Evolutionary conservation across 2,113 vertebrate species (phyloP), one percentile per base, ranked within the genome.

Genomic region (Scartelaos histophorus): DNA sequence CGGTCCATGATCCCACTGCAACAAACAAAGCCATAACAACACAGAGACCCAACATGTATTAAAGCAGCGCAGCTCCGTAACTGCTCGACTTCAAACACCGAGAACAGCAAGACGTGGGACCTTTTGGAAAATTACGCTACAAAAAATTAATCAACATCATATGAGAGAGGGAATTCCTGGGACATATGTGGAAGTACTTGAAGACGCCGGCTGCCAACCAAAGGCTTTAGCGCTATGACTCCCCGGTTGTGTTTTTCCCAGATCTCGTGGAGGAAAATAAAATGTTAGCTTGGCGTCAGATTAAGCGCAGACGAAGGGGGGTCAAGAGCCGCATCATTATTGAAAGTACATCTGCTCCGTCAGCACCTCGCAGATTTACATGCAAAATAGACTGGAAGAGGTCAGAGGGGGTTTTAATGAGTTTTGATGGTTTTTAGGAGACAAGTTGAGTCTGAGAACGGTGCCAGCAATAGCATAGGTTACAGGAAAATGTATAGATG

Each of bases 331-430:
- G 82, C 86, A 89, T 91, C 83, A 77, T 91, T 92, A 93, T 91
- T 90, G 90, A 90, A 91, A 73, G 77, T 84, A 89, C 92, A 92
- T 92, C 92, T 94, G 47, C 85, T 88, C 89, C 86, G 86, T 93
- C 90, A 90, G 92, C 89, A 91, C 91, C 87, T 91, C 78, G 11
- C 86, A 90, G 88, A 91, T 88, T 86, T 82, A 74, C 70, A 69
- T 80, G 66, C 60, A 4, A 62, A 67, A 73, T 2, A 54, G 74
- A 9, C 38, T 43, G 46, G n/a, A 82, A 87, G 85, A 88, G 84
- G 86, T 80, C n/a, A 46, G 90, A 91, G 92, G 87, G 69, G 80
- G 81, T 87, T 69, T 76, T 54, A 34, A 34, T 61, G 79, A 79
- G 78, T 60, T 70, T 83, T 72, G 58, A 75, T 78, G 72, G 73